phyloP scores from a whole-genome alignment of 2,888 invertebrate species.

The Eupithecia abbreviata region DNA sequence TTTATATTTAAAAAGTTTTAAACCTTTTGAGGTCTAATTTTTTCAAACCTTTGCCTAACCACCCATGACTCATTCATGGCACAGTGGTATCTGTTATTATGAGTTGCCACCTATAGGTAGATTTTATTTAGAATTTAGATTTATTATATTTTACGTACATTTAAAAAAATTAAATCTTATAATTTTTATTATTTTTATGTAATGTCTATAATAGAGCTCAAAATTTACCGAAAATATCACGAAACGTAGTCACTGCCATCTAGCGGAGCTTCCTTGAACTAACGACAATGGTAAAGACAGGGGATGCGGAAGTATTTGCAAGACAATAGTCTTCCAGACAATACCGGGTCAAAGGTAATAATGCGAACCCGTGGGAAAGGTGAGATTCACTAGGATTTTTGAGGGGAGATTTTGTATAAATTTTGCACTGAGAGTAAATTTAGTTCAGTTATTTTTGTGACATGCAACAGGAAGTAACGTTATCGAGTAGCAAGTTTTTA shows the following conservation, averaged over 20 bases:
- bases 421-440: constrained; percentile 59
- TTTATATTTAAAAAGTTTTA: neutral
- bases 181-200: too few relatives aligned
- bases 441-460: constrained; percentile 70
- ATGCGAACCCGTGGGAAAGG: constrained; percentile 62
- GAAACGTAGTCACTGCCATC: constrained; percentile 59
- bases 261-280: constrained; percentile 55
- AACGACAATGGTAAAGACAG: constrained; percentile 55
- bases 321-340: constrained; percentile 73
- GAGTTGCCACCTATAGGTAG: neutral
- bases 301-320: constrained; percentile 68
- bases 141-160: neutral
- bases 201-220: too few relatives aligned
- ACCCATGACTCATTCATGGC: neutral
- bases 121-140: neutral
- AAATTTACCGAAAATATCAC: neutral
- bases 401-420: constrained; percentile 75
- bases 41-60: neutral
- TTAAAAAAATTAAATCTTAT: too few relatives aligned
- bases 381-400: constrained; percentile 51
- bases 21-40: neutral
- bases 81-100: too few relatives aligned
- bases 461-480: constrained; percentile 74
- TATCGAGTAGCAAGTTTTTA: neutral
- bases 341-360: constrained; percentile 72